Percentiles rank a stretch among this genome's conserved stretches.
Conservation (phyloP, 2,888 invertebrate genomes). For the Acanthoscelides obtectus region DNA sequence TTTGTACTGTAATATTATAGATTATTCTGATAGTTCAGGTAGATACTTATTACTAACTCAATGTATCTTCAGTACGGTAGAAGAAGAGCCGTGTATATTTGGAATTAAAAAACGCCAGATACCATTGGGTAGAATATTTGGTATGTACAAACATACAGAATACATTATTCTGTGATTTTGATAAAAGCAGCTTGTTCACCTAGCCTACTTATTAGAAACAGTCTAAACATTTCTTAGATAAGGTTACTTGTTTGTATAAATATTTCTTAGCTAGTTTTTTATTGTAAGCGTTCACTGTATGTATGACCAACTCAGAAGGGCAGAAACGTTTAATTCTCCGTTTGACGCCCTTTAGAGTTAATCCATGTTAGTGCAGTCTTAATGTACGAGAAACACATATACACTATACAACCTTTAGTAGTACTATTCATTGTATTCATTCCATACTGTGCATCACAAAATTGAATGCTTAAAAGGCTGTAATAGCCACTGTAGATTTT, state of each 20-base stretch:
- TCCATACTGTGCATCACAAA: conserved; percentile 43
- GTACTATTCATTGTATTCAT: conserved; percentile 38
- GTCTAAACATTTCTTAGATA: conserved; percentile 37
- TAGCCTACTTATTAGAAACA: not conserved
- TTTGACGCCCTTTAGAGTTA: conserved; percentile 27
- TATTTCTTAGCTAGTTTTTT: conserved; percentile 47
- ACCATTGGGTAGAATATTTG: too few relatives aligned
- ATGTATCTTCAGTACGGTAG: too few relatives aligned
- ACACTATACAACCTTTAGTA: conserved; percentile 40
- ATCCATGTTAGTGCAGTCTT: conserved; percentile 46
- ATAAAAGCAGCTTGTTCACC: not conserved
- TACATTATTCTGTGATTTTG: not conserved
- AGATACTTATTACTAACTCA: too few relatives aligned
- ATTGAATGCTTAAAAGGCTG: conserved; percentile 33
- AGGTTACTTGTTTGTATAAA: conserved; percentile 48
- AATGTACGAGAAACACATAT: conserved; percentile 33
- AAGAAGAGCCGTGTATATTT: too few relatives aligned
- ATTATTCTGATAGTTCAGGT: too few relatives aligned
- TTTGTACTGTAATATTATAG: not conserved
- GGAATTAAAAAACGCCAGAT: too few relatives aligned
- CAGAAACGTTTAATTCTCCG: not conserved
- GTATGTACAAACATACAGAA: not conserved
- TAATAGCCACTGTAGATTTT: conserved; percentile 44
- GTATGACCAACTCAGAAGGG: not conserved
- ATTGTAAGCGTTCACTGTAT: conserved; percentile 39